A percentile compares a stretch with the other conserved stretches of the same genome.
These are phyloP conservation scores for Holothuria scabra DNA, from an alignment of 53 echinoderm and acorn worm species.

Conservation along the genomic window DNA sequence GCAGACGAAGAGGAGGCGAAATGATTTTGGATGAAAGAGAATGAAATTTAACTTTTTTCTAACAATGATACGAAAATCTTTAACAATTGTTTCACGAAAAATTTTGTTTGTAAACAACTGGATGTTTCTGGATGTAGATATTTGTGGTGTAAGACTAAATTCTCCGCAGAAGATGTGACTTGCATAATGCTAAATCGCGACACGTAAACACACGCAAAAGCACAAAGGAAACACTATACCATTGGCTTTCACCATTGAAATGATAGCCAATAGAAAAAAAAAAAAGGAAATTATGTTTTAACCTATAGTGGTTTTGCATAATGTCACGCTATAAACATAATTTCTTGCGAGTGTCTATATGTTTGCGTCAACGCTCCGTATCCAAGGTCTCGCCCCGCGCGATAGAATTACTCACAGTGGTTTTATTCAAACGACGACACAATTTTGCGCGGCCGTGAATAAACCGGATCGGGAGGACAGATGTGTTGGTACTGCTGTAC, in stretches of 20 bases:
- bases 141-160: constrained; percentile 34
- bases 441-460: no score
- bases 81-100: constrained; percentile 14
- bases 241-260: constrained; percentile 25
- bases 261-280: background rate
- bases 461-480: no score
- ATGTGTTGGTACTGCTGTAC: background rate
- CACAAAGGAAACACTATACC: background rate
- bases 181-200: background rate
- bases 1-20: constrained; percentile 60
- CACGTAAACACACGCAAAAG: background rate
- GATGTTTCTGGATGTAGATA: constrained; percentile 48
- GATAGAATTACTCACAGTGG: no score
- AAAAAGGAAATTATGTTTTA: background rate
- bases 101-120: constrained; percentile 30
- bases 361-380: no score
- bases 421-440: no score
- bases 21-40: constrained; percentile 8
- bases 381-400: no score
- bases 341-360: background rate
- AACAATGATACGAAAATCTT: constrained; percentile 30
- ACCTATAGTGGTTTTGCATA: background rate
- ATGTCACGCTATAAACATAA: background rate
- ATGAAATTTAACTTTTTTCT: constrained; percentile 5
- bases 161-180: constrained; percentile 19